Evolutionary conservation across 2,797 vertebrate species (phyloP).

Genomic region (Echiichthys vipera): DNA sequence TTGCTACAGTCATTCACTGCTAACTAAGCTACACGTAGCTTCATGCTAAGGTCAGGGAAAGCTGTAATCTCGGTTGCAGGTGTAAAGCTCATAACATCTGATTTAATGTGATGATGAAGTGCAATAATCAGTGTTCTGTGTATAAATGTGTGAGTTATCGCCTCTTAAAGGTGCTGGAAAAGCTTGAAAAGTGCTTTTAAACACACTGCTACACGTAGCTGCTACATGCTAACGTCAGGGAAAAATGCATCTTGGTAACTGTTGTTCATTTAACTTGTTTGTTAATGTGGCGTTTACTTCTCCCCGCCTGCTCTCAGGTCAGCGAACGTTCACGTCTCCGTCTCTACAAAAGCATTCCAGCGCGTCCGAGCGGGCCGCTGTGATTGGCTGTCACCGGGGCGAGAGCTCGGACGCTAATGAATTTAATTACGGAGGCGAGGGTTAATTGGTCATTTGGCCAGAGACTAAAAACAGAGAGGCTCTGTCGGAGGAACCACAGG

Average conservation of each 20-base stretch:
- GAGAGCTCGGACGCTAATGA: not conserved
- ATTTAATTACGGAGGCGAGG: conserved; percentile 7
- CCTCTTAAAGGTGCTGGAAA: no score
- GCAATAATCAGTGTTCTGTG: no score
- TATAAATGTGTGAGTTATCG: no score
- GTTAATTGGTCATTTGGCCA: conserved; percentile 6
- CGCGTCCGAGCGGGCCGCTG: not conserved
- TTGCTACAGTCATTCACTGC: no score
- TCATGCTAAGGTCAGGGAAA: no score
- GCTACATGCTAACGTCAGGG: not conserved
- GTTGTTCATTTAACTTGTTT: not conserved
- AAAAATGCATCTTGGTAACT: not conserved
- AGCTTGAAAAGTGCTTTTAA: no score
- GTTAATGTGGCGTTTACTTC: not conserved
- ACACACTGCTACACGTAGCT: not conserved
- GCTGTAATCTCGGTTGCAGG: no score
- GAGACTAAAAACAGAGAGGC: not conserved
- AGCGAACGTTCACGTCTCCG: not conserved
- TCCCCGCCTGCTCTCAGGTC: not conserved
- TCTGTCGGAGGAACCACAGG: not conserved
- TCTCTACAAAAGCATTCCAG: conserved; percentile 3
- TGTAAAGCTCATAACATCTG: no score
- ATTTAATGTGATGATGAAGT: no score
- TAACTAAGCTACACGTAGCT: no score
- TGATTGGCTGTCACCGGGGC: conserved; percentile 10